phyloP scores from a whole-genome alignment of 2,113 vertebrate species.

The Apus apus region DNA sequence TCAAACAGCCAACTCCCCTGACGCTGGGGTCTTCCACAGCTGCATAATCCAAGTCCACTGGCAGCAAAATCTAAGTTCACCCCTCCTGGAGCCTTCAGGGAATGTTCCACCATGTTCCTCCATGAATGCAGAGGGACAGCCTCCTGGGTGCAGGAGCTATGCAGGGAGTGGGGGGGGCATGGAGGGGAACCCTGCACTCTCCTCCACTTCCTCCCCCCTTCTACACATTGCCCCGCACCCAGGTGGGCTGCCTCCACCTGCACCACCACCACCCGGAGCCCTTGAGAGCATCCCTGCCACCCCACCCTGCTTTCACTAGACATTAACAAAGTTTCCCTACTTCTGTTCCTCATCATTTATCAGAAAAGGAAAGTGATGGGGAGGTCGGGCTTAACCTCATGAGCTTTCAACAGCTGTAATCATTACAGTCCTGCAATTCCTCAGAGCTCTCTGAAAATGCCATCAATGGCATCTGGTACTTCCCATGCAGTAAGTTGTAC shows the following conservation, averaged over 20 bases:
- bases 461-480: neutral
- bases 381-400: neutral
- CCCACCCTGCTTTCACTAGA: neutral
- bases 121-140: too few species aligned
- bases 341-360: rapidly evolving
- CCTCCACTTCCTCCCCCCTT: too few species aligned
- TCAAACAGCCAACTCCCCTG: too few species aligned
- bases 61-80: too few species aligned
- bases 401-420: neutral
- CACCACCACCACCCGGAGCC: rapidly evolving
- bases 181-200: too few species aligned
- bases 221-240: too few species aligned
- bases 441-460: neutral
- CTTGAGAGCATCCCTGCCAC: neutral
- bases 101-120: too few species aligned
- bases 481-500: rapidly evolving
- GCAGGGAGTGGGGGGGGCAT: neutral
- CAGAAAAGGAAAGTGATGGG: neutral
- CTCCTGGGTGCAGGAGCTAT: too few species aligned
- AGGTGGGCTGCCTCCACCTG: too few species aligned
- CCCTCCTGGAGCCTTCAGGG: too few species aligned
- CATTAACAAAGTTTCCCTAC: neutral
- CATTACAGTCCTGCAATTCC: neutral
- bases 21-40: too few species aligned
- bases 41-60: too few species aligned